Evolutionary conservation across 2,888 invertebrate genomes (phyloP).

Genomic region (Hirtodrosophila alboralis): DNA sequence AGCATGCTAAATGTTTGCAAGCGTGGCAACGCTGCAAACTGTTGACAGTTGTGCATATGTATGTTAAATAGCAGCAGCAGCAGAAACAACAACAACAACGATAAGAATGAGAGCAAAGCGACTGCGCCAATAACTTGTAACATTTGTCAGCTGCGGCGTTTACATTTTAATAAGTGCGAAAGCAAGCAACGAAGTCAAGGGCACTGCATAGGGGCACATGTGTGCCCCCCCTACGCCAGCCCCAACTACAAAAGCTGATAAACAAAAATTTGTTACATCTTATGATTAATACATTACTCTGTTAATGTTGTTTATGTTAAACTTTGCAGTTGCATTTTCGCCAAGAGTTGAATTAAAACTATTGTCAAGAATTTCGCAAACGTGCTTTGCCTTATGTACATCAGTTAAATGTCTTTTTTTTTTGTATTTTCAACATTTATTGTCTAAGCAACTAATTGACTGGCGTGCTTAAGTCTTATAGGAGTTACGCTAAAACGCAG

Average conservation of each 20-base stretch:
- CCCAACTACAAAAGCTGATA: too few species aligned
- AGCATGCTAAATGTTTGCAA: constrained; percentile 23
- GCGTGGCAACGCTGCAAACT: constrained; percentile 23
- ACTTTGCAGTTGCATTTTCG: too few species aligned
- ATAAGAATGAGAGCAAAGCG: constrained; percentile 1
- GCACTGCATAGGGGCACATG: too few species aligned
- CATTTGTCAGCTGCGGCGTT: too few species aligned
- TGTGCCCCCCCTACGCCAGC: too few species aligned
- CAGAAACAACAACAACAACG: background rate
- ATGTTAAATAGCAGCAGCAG: constrained; percentile 1
- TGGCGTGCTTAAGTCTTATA: constrained; percentile 26
- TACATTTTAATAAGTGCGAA: background rate
- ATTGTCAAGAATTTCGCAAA: too few species aligned
- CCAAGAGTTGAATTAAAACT: too few species aligned
- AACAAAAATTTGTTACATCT: too few species aligned
- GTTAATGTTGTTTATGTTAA: too few species aligned
- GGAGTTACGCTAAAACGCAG: constrained; percentile 22
- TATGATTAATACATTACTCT: too few species aligned
- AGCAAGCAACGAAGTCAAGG: too few species aligned
- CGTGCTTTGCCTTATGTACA: too few species aligned
- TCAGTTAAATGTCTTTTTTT: constrained; percentile 1
- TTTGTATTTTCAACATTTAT: constrained; percentile 24
- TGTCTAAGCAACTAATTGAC: constrained; percentile 38
- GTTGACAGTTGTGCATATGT: constrained; percentile 9
- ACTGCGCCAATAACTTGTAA: constrained; percentile 13